These are phyloP conservation scores for Sthenelais limicola DNA, from an alignment of 2,888 invertebrate species.

Conservation along the genomic window DNA sequence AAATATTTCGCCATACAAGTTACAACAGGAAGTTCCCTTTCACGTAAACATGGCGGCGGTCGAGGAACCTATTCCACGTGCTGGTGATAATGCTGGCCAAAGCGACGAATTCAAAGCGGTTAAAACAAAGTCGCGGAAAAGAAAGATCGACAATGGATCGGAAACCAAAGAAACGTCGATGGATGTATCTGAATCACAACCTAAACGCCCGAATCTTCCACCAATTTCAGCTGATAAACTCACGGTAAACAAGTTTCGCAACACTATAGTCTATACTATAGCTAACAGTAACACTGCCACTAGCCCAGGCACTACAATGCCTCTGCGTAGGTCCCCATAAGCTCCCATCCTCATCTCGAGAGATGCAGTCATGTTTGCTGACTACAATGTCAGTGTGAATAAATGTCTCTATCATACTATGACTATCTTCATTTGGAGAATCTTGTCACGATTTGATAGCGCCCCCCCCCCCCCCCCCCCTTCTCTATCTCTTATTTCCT, in stretches of 20 bases:
- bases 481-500: too few species aligned
- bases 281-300: too few species aligned
- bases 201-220: conserved; percentile 65
- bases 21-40: not conserved
- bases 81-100: not conserved
- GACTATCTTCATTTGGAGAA: too few species aligned
- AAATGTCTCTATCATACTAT: too few species aligned
- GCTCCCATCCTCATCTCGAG: too few species aligned
- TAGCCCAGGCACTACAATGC: too few species aligned
- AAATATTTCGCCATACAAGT: not conserved
- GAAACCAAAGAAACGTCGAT: conserved; percentile 60
- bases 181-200: conserved; percentile 55
- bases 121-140: conserved; percentile 54
- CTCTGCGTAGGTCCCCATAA: too few species aligned
- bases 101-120: conserved; percentile 45
- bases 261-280: too few species aligned
- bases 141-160: conserved; percentile 47
- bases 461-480: too few species aligned
- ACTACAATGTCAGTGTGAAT: too few species aligned
- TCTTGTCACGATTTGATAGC: too few species aligned
- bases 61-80: conserved; percentile 10
- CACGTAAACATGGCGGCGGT: conserved; percentile 36
- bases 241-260: conserved; percentile 18
- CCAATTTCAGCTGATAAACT: conserved; percentile 66
- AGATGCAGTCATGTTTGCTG: too few species aligned